Evolutionary conservation across 1,140 invertebrate genomes (phyloP).

Genomic region (Plutomurus gul): DNA sequence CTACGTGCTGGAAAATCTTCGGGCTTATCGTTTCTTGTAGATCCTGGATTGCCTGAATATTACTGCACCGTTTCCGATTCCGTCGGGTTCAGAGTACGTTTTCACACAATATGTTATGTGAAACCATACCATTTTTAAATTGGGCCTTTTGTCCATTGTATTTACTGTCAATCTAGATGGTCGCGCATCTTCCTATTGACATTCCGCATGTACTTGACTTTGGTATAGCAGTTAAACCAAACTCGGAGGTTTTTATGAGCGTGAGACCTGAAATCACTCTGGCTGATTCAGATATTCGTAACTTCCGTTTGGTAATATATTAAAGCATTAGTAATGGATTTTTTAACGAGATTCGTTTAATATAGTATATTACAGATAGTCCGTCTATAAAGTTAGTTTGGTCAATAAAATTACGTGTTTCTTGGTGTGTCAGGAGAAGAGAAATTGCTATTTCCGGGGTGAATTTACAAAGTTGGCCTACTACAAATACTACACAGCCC

Average conservation of each 20-base stretch:
- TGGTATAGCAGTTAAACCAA: constrained; percentile 46
- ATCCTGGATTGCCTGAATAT: constrained; percentile 39
- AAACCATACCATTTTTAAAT: not conserved
- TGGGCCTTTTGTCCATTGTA: not conserved
- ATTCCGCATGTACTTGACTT: constrained; percentile 48
- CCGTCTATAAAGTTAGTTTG: no score
- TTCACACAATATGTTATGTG: not conserved
- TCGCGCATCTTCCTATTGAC: constrained; percentile 45
- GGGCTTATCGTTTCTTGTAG: constrained; percentile 31
- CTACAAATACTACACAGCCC: constrained; percentile 36
- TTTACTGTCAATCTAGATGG: no score
- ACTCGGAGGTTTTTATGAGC: constrained; percentile 47
- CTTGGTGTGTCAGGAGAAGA: constrained; percentile 12
- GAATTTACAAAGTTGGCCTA: constrained; percentile 32
- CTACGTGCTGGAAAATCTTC: constrained; percentile 24
- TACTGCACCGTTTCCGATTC: constrained; percentile 45
- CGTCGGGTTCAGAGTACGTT: constrained; percentile 67
- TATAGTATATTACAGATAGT: no score
- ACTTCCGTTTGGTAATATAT: constrained; percentile 38
- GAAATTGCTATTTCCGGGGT: constrained; percentile 42
- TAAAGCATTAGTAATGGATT: not conserved
- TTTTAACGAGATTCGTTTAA: no score
- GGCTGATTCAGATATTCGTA: constrained; percentile 40
- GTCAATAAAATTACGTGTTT: not conserved
- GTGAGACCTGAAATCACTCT: constrained; percentile 48